Evolutionary conservation across 2,113 vertebrate species (phyloP), one percentile per base, ranked within the genome.

Genomic region (Vanacampus margaritifer): DNA sequence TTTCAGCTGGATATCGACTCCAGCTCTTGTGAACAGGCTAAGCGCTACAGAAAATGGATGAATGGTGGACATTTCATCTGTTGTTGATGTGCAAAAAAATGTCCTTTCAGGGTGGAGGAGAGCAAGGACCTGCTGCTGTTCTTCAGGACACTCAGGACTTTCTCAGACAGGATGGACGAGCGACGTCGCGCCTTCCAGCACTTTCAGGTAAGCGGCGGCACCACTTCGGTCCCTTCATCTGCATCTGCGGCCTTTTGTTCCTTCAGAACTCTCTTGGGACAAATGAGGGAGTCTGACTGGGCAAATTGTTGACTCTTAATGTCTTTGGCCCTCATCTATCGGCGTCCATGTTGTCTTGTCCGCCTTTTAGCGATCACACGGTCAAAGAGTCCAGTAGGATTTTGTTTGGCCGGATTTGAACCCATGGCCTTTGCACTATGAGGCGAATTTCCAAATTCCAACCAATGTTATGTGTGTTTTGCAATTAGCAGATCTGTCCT

Each of bases 191-290:
- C 94, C 7, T 95, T 96, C 74, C 78, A 78, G 21, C 90, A 95
- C 84, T 97, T 99, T 87, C 93, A 96, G 93, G 97, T 98, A 93
- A 43, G 87, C 66, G n/a, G 68, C 48, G 64, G 59, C 28, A 8
- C 28, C 35, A 24, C 32, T 64, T n/a, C n/a, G n/a, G n/a, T n/a
- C n/a, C n/a, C n/a, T n/a, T n/a, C n/a, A n/a, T n/a, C n/a, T n/a
- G n/a, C n/a, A n/a, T n/a, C n/a, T n/a, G n/a, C n/a, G 28, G 4
- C 28, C 28, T 32, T 32, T 32, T 2, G 50, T 32, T 68, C 4
- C 50, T 60, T 68, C 23, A 32, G 37, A 58, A 21, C 8, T 3
- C 58, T 35, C 35, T 9, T 19, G 7, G 37, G 66, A 21, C 19
- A 46, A 59, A 28, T 59, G 61, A 17, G 37, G 28, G 12, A 54